A percentile compares a stretch with the other conserved stretches of the same genome.
These are phyloP conservation scores for Metellina segmentata DNA, from an alignment of 2,888 invertebrate genomes.

Conservation along the genomic window DNA sequence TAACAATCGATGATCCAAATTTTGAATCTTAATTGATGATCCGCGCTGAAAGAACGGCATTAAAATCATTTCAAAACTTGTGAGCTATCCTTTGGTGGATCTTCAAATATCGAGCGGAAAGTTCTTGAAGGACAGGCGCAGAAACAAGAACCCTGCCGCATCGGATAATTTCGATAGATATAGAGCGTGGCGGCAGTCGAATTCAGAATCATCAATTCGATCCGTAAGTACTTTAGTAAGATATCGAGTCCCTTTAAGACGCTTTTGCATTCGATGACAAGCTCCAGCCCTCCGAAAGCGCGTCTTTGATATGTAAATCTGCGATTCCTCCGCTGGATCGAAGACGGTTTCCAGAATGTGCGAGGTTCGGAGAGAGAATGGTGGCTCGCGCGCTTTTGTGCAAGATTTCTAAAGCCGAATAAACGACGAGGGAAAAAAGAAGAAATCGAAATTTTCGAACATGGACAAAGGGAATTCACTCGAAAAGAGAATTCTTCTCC, in stretches of 20 bases:
- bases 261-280: slow-evolving; percentile 41
- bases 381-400: slow-evolving; percentile 14
- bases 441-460: slow-evolving; percentile 32
- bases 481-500: slow-evolving; percentile 54
- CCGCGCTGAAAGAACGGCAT: slow-evolving; percentile 26
- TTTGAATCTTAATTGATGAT: slow-evolving; percentile 11
- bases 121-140: background rate
- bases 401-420: slow-evolving; percentile 47
- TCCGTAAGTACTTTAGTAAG: slow-evolving; percentile 30
- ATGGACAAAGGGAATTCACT: slow-evolving; percentile 42
- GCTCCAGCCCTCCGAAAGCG: slow-evolving; percentile 17
- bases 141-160: slow-evolving; percentile 15
- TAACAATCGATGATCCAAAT: slow-evolving; percentile 41
- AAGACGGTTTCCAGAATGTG: background rate
- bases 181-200: background rate
- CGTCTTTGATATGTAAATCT: slow-evolving; percentile 69
- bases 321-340: slow-evolving; percentile 23
- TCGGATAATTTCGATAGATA: slow-evolving; percentile 7
- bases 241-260: slow-evolving; percentile 44
- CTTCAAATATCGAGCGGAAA: background rate
- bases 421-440: slow-evolving; percentile 43
- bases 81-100: background rate
- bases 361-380: slow-evolving; percentile 10
- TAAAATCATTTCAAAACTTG: slow-evolving; percentile 34
- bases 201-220: slow-evolving; percentile 23